Evolutionary conservation across 1,140 invertebrate genomes (phyloP), one percentile per base, ranked within the genome.

Genomic region (Drosophila pectinifera): DNA sequence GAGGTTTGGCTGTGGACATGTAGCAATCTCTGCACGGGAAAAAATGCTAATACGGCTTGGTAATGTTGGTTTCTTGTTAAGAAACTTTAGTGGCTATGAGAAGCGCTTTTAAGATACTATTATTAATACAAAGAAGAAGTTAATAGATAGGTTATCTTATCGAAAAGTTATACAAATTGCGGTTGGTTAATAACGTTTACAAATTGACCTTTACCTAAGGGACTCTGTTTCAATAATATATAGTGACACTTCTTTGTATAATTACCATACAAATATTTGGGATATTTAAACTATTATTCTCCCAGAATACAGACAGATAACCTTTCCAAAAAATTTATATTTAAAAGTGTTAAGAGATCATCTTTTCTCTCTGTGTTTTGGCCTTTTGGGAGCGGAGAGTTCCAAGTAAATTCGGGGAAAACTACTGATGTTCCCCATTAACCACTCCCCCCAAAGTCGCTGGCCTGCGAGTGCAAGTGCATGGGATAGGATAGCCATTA

Each of bases 401-500:
- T 45, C 5, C 45, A 13, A 43, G 42, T 62, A 73, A 74, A 45
- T 63, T 65, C 69, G 46, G 31, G 48, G 54, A 55, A 69, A 22
- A 43, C 39, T 48, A 36, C 24, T 57, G 38, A 61, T 48, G 56
- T 38, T 36, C 16, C 56, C 22, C n/a, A n/a, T n/a, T n/a, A n/a
- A n/a, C 49, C 51, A 61, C 26, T 53, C 57, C 63, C 58, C 62
- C 67, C 20, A 24, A 39, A 18, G 20, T 20, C 5, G 31, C 36
- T 46, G 16, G 5, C 80, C 31, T 70, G 68, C 70, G 5, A 86
- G 57, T 75, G 72, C 72, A 57, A 76, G 80, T 69, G 65, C 61
- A 42, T 54, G 8, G 39, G 10, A 78, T 77, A 76, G 61, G 10
- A 75, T 78, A 76, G 62, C 70, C 72, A 88, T 88, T 86, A 88